Conservation (phyloP, 2,797 vertebrate species). For the Gambusia yucatana region DNA sequence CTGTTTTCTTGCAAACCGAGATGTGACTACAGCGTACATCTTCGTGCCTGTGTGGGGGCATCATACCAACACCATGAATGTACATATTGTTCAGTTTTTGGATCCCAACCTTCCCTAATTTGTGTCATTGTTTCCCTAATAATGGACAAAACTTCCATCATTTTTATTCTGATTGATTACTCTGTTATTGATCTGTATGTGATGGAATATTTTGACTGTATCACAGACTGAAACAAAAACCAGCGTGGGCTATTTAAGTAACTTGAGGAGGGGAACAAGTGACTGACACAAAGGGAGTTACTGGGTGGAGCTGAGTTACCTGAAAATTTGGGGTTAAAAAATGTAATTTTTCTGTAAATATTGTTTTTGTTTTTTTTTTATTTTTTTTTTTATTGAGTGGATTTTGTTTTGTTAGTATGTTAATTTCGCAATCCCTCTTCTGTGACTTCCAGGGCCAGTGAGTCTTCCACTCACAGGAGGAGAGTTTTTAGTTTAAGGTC, state of each 20-base stretch:
- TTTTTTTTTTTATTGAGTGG: conserved; percentile 81
- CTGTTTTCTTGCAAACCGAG: conserved; percentile 60
- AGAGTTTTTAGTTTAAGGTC: conserved; percentile 71
- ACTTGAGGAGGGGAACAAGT: conserved; percentile 21
- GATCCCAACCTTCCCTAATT: conserved; percentile 34
- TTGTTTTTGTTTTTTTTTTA: conserved; percentile 38
- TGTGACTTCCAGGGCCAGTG: conserved; percentile 66
- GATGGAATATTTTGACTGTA: conserved; percentile 48
- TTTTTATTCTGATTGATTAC: conserved; percentile 40
- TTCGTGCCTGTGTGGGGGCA: conserved; percentile 58
- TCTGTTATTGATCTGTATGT: conserved; percentile 44
- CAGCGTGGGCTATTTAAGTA: conserved; percentile 72
- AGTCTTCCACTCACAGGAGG: conserved; percentile 66
- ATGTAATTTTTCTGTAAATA: conserved; percentile 87
- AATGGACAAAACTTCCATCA: conserved; percentile 20
- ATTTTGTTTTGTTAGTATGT: conserved; percentile 80
- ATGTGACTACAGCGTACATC: conserved; percentile 62
- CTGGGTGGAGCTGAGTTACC: conserved; percentile 47
- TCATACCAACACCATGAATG: conserved; percentile 78
- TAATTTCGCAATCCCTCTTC: conserved; percentile 76
- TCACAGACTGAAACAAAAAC: conserved; percentile 67
- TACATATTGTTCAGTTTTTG: conserved; percentile 63
- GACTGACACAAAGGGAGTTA: conserved; percentile 55
- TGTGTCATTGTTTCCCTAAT: conserved; percentile 45
- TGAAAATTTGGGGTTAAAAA: conserved; percentile 46